Evolutionary conservation across 1,140 invertebrate species (phyloP).

Genomic region (Drosophila subobscura): DNA sequence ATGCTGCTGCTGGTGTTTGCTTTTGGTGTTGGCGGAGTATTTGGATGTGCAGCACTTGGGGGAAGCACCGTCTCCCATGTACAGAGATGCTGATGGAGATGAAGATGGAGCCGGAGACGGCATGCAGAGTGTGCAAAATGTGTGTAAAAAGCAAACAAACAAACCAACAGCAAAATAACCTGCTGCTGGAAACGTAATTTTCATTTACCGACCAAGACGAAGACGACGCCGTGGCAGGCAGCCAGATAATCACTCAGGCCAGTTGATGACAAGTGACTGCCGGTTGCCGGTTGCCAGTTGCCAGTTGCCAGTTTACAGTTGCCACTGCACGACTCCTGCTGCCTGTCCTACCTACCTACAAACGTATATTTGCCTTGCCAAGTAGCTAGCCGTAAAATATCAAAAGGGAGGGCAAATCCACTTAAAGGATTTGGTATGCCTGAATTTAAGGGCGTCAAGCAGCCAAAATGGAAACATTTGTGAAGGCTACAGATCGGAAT

Average conservation of each 20-base stretch:
- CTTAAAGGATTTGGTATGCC: background rate
- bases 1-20: conserved; percentile 45
- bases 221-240: conserved; percentile 38
- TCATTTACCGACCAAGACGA: conserved; percentile 47
- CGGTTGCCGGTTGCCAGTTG: conserved; percentile 20
- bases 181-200: conserved; percentile 65
- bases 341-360: too few species aligned
- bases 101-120: conserved; percentile 7
- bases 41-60: conserved; percentile 29
- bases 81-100: background rate
- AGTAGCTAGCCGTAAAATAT: conserved; percentile 43
- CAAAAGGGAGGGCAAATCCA: conserved; percentile 23
- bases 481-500: too few species aligned
- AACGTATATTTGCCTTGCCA: conserved; percentile 41
- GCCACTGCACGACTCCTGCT: background rate
- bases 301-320: conserved; percentile 4
- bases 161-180: too few species aligned
- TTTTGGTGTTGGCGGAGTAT: conserved; percentile 23
- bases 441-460: too few species aligned
- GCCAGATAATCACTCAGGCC: conserved; percentile 71
- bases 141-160: conserved; percentile 55
- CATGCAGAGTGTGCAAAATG: conserved; percentile 59
- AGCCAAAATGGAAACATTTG: conserved; percentile 1
- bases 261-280: conserved; percentile 65
- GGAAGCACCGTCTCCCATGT: background rate